Evolutionary conservation across 2,888 invertebrate species (phyloP).

Genomic region (Drosophila greeni): DNA sequence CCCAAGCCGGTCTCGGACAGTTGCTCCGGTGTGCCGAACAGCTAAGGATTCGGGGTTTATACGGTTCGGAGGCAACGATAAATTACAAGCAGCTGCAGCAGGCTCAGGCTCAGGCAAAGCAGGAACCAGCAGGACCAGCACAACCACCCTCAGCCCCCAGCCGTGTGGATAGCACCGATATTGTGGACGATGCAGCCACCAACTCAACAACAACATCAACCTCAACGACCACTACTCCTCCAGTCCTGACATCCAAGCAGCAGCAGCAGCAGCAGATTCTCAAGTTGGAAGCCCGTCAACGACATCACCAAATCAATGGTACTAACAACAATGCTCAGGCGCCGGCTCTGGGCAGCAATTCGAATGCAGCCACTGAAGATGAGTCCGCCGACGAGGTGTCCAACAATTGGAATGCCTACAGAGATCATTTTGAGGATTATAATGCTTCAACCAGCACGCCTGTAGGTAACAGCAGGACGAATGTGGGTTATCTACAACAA

Average conservation of each 20-base stretch:
- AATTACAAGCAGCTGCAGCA: slow-evolving; percentile 76
- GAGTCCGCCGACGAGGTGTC: slow-evolving; percentile 75
- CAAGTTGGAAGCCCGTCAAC: slow-evolving; percentile 49
- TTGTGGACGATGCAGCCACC: slow-evolving; percentile 61
- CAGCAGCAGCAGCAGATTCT: slow-evolving; percentile 46
- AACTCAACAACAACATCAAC: slow-evolving; percentile 59
- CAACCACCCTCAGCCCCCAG: slow-evolving; percentile 15
- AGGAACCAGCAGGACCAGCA: too few species aligned
- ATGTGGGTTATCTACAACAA: slow-evolving; percentile 37
- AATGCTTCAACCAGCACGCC: neutral
- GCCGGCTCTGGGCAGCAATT: slow-evolving; percentile 57
- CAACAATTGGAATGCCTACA: slow-evolving; percentile 70
- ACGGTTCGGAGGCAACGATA: slow-evolving; percentile 78
- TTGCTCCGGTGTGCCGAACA: slow-evolving; percentile 91
- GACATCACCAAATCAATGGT: slow-evolving; percentile 53
- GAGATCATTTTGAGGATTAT: slow-evolving; percentile 71
- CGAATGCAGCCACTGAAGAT: slow-evolving; percentile 66
- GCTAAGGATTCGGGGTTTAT: slow-evolving; percentile 86
- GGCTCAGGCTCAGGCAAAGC: slow-evolving; percentile 62
- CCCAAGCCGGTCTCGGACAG: slow-evolving; percentile 89
- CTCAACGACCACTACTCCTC: slow-evolving; percentile 67
- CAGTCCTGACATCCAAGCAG: slow-evolving; percentile 47
- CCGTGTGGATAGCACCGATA: slow-evolving; percentile 64
- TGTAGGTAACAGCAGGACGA: slow-evolving; percentile 31
- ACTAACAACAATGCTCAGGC: slow-evolving; percentile 51